Evolutionary conservation across 2,113 vertebrate genomes (phyloP), one percentile per base, ranked within the genome.

Genomic region (Struthidea cinerea): DNA sequence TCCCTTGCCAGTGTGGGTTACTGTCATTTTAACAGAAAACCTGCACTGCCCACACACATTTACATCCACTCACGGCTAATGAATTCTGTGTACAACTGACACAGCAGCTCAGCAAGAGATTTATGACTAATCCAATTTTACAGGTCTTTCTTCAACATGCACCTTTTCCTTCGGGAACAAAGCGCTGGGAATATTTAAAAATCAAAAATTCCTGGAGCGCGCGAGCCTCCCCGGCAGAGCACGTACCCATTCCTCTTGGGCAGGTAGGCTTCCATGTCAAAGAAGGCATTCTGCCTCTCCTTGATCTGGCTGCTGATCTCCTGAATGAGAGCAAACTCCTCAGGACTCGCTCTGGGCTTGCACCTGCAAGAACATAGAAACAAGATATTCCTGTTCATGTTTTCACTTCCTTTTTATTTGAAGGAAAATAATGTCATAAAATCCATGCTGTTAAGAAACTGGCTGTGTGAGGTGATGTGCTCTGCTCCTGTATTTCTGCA

Each of bases 251-350:
- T 99, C 94, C 97, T 99, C 98, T 99, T 99, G n/a, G 99, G 99
- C 96, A 99, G 97, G 97, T 99, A 99, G 35, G 99, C 99, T 95
- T 99, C 99, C 99, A 99, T 99, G 95, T 99, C 99, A 39, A 99
- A 99, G 98, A 99, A 99, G 44, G 98, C 86, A 94, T 99, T 98
- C 86, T 99, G 98, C 76, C 98, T 98, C 33, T 99, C 99, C 98
- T 99, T 99, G 94, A 99, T 99, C 96, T 98, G 98, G 53, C 95
- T 69, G 35, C 97, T 98, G 87, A 99, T 98, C 94, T 99, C 98
- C 55, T 98, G 97, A 53, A 99, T 90, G 30, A 98, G 92, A 55
- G 98, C 97, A 9, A 94, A 90, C 68, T 99, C 99, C 69, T 98
- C 98, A 33, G 91, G 97, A 23, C 97, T 97, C 20, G 98, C 98